Evolutionary conservation across 2,113 vertebrate species (phyloP), one percentile per base, ranked within the genome.

Genomic region (Calonectris borealis): DNA sequence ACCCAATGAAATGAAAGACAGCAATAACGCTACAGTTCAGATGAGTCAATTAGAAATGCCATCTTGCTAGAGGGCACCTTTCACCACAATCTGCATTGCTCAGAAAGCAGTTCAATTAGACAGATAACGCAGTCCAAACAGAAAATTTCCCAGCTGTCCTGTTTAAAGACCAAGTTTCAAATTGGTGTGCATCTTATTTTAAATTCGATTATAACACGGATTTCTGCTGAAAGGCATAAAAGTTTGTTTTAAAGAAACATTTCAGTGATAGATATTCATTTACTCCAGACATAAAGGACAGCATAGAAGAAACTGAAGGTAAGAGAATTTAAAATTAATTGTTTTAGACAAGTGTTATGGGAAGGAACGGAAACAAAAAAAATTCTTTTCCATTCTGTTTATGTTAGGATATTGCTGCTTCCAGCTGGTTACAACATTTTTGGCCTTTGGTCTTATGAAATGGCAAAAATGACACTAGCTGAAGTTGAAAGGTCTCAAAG

Each of bases 1-100:
- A 61, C 84, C 48, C 82, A 93, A 55, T 54, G 79, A 86, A 95
- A 79, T 44, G 69, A 85, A 93, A 95, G 77, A 54, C 11, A 90
- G 62, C 38, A 83, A 66, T 65, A 77, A 83, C 25, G 55, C 62
- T 86, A 9, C 58, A 83, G 82, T 93, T 96, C 82, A 94, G 54
- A 93, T 83, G 64, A 86, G 76, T 91, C 71, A 90, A 77, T 86
- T 83, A 93, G 82, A 79, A 96, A 92, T 94, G 58, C 62, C 85
- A 62, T 92, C 75, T 90, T 96, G 85, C 92, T 93, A 82, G 83
- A 88, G 71, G 90, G 85, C 75, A 96, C 62, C 85, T 96, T 95
- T 83, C 61, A 79, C 62, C 71, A 91, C 60, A 81, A 26, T 84
- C 86, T 81, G 75, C 83, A 88, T 73, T 84, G 83, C 91, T 88